These are phyloP conservation scores for Himalopsyche phryganea DNA, from an alignment of 1,140 invertebrate genomes.

Conservation along the genomic window DNA sequence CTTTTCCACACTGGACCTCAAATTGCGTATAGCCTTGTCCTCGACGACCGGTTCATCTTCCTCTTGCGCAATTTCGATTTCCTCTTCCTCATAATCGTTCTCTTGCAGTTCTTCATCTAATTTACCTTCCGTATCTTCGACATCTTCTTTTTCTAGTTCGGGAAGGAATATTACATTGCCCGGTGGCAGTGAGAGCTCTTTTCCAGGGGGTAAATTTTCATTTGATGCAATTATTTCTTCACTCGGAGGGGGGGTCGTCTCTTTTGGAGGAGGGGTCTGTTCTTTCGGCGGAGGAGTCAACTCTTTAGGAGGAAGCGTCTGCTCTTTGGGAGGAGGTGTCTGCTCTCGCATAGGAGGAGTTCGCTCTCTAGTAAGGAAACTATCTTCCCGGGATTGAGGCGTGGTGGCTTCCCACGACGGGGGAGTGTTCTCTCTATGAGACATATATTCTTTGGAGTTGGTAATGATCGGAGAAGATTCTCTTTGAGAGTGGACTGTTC, in stretches of 20 bases:
- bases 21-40: conserved; percentile 40
- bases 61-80: conserved; percentile 20
- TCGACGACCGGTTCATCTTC: conserved; percentile 29
- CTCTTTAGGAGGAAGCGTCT: neutral
- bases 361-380: conserved; percentile 2
- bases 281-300: neutral
- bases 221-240: neutral
- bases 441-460: conserved; percentile 21
- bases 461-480: conserved; percentile 19
- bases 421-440: conserved; percentile 22
- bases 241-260: conserved; percentile 1
- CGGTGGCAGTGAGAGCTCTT: too few species aligned
- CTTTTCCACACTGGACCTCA: conserved; percentile 38
- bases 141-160: conserved; percentile 1
- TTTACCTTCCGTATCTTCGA: conserved; percentile 39
- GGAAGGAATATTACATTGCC: neutral
- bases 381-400: conserved; percentile 6
- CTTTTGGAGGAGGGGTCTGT: neutral
- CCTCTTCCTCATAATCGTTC: conserved; percentile 28
- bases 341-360: conserved; percentile 3
- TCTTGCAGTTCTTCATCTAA: conserved; percentile 37
- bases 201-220: neutral
- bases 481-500: conserved; percentile 39
- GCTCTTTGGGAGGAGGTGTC: neutral
- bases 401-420: conserved; percentile 31